Base-by-base conservation (phyloP, 1,140 invertebrate genomes). In the Amyelois transitella region DNA sequence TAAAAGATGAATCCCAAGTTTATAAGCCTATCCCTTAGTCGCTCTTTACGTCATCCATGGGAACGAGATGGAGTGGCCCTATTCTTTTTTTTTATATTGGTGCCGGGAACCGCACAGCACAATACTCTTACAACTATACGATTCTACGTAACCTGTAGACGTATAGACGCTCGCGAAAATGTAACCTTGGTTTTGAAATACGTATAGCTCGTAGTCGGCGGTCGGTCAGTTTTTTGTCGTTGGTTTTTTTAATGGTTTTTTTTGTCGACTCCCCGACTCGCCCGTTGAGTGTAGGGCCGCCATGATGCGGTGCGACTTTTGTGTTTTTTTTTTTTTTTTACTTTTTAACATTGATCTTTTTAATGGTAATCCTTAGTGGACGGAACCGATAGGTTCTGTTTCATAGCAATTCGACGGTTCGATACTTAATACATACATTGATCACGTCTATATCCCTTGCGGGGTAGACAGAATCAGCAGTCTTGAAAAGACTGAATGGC, bases 181-280 rank as follows among this genome's bases (percentile, higher is more conserved):
- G 63, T 62, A 74, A 69, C 69, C 71, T 74, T 69, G 68, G 60
- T 69, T 69, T 62, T 66, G 61, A 73, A 69, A 74, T 74, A 71
- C 64, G 68, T 61, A 65, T 68, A 62, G 32, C 58, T 52, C 53
- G 48, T 32, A 24, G 55, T 51, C 19, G 50, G 25, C 49, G 45
- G 14, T 17, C 58, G 50, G 54, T 51, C 53, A 45, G 56, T 53
- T 48, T 58, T n/a, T 62, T 55, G 49, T 44, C 58, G 60, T 64
- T 63, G 53, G 51, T 60, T 57, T 49, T 49, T 51, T 18, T 43
- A 19, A 21, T 22, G 4, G 7, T 48, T 48, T 48, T 38, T 48
- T 20, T n/a, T 48, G 45, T 45, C 19, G 18, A 12, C 21, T 17
- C 10, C 20, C 45, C 18, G 45, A 48, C 45, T n/a, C 45, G 45